phyloP scores from a whole-genome alignment of 2,888 invertebrate genomes.

The Neria commutata region DNA sequence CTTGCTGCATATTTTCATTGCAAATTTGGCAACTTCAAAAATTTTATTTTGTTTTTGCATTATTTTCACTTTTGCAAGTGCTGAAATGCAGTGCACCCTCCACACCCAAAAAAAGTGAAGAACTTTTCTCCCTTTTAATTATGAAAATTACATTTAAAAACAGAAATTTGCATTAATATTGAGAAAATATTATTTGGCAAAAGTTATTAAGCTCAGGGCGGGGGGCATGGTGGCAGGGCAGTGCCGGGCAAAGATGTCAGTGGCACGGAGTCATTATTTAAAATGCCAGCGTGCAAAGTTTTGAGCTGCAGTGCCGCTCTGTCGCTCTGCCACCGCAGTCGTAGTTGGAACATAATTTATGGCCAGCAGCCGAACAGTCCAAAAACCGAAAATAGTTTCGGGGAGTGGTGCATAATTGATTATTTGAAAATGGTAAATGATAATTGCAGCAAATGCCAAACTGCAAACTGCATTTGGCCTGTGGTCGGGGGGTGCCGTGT shows the following conservation, averaged over 20 bases:
- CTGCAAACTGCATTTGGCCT: neutral
- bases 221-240: neutral
- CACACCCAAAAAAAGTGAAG: neutral
- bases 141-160: constrained; percentile 38
- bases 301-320: neutral
- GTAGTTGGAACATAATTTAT: neutral
- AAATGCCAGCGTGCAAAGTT: neutral
- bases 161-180: constrained; percentile 46
- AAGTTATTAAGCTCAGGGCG: constrained; percentile 10
- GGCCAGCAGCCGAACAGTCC: neutral
- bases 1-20: constrained; percentile 3
- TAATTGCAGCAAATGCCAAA: constrained; percentile 1
- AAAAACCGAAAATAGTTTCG: neutral
- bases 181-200: constrained; percentile 18
- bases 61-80: neutral
- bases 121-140: constrained; percentile 40
- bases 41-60: constrained; percentile 28
- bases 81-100: neutral
- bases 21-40: constrained; percentile 22
- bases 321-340: no score
- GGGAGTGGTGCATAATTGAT: neutral
- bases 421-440: neutral
- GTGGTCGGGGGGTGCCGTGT: no score
- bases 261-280: constrained; percentile 21
- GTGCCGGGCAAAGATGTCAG: neutral